Evolutionary conservation across 2,888 invertebrate species (phyloP).

Genomic region (Megalurothrips usitatus): DNA sequence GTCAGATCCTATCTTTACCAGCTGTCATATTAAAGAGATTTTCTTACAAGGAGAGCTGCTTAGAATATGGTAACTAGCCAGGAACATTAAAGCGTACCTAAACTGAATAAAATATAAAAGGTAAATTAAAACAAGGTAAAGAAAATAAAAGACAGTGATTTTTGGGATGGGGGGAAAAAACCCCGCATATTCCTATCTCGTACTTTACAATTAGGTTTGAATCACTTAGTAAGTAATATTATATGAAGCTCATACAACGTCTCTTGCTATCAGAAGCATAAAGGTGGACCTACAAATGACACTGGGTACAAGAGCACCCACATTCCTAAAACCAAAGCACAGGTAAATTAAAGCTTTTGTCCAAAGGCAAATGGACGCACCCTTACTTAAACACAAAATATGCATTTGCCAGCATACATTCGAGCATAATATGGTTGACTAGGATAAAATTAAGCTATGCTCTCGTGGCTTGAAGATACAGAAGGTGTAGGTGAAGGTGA

Average conservation of each 20-base stretch:
- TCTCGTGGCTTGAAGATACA: neutral
- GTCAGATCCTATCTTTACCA: neutral
- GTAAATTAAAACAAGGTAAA: neutral
- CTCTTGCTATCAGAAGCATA: no score
- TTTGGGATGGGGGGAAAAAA: no score
- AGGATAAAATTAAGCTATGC: neutral
- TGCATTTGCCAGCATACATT: neutral
- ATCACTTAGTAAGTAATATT: neutral
- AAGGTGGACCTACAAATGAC: neutral
- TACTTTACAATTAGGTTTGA: no score
- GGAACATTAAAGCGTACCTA: neutral
- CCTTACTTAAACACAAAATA: neutral
- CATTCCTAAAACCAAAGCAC: neutral
- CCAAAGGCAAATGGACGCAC: neutral
- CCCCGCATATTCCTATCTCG: no score
- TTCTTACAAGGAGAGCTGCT: neutral
- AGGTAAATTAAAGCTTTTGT: neutral
- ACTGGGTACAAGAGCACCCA: neutral
- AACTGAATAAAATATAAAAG: neutral
- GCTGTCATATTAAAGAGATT: neutral
- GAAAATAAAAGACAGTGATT: neutral
- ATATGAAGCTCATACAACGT: neutral
- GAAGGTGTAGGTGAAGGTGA: neutral
- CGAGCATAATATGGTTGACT: neutral
- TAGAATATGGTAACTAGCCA: conserved; percentile 8